A percentile compares a stretch with the other conserved stretches of the same genome.
phyloP scores from a whole-genome alignment of 37 sponge, comb jelly and placozoan genomes.

The Lycopodina hypogea region DNA sequence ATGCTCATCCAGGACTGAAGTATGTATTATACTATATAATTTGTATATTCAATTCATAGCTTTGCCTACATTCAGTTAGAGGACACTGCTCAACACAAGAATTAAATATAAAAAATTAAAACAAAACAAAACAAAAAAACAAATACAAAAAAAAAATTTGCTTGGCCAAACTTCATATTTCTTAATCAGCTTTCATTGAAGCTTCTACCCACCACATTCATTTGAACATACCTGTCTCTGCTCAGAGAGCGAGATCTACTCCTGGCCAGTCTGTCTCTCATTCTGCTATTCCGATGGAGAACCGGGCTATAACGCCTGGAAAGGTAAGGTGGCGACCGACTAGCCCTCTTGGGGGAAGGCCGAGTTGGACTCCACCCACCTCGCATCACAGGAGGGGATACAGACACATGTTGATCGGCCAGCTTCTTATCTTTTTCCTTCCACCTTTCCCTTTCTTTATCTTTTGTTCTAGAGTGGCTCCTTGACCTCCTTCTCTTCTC shows the following conservation, averaged over 20 bases:
- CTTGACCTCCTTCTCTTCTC: constrained; percentile 18
- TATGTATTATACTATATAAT: too few species aligned
- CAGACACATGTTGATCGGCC: neutral
- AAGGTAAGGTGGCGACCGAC: neutral
- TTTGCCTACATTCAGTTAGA: too few species aligned
- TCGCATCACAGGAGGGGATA: neutral
- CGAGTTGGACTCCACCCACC: constrained; percentile 1
- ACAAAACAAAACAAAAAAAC: too few species aligned
- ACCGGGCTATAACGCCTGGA: neutral
- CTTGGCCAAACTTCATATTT: too few species aligned
- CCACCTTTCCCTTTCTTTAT: neutral
- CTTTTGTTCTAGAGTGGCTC: constrained; percentile 13
- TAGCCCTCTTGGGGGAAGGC: neutral
- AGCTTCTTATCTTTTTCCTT: neutral
- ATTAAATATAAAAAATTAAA: too few species aligned
- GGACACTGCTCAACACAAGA: too few species aligned
- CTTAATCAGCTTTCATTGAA: too few species aligned
- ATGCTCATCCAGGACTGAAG: too few species aligned
- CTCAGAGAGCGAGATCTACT: constrained; percentile 20
- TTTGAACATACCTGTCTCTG: constrained; percentile 53
- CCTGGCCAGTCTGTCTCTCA: neutral
- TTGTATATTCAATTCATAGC: too few species aligned
- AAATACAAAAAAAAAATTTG: too few species aligned
- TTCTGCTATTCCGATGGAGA: neutral
- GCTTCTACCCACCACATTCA: too few species aligned